Percentiles rank a stretch among this genome's conserved stretches.
These are phyloP conservation scores for Aspidiotus destructor DNA, from an alignment of 2,888 invertebrate species.

Conservation along the genomic window DNA sequence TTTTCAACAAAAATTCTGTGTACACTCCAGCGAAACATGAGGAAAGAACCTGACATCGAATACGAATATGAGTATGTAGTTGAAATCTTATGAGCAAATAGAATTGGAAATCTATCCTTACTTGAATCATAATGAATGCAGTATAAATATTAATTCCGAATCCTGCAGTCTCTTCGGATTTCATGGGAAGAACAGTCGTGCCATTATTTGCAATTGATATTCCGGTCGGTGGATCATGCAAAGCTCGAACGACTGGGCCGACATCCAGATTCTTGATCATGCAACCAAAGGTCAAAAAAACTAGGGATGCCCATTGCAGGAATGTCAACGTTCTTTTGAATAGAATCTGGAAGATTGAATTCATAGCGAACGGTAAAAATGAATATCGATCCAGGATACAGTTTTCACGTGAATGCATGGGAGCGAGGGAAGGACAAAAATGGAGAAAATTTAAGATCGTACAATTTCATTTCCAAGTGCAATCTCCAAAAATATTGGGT, in stretches of 20 bases:
- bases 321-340: slow-evolving; percentile 70
- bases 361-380: background rate
- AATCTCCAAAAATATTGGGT: no score
- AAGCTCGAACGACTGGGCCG: background rate
- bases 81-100: background rate
- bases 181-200: background rate
- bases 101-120: background rate
- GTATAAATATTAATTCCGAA: slow-evolving; percentile 30
- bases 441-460: background rate
- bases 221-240: background rate
- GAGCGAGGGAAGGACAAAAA: background rate
- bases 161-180: slow-evolving; percentile 6
- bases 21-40: slow-evolving; percentile 93
- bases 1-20: slow-evolving; percentile 80
- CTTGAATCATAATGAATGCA: slow-evolving; percentile 16
- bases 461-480: no score
- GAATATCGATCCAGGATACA: background rate
- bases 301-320: slow-evolving; percentile 82
- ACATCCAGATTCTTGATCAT: slow-evolving; percentile 64
- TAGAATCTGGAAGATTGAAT: slow-evolving; percentile 54
- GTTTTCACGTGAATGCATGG: background rate
- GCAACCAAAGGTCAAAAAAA: slow-evolving; percentile 77
- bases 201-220: background rate
- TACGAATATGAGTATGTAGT: background rate
- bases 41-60: slow-evolving; percentile 45